phyloP scores from a whole-genome alignment of 2,797 vertebrate genomes.

The Remorina albescens region DNA sequence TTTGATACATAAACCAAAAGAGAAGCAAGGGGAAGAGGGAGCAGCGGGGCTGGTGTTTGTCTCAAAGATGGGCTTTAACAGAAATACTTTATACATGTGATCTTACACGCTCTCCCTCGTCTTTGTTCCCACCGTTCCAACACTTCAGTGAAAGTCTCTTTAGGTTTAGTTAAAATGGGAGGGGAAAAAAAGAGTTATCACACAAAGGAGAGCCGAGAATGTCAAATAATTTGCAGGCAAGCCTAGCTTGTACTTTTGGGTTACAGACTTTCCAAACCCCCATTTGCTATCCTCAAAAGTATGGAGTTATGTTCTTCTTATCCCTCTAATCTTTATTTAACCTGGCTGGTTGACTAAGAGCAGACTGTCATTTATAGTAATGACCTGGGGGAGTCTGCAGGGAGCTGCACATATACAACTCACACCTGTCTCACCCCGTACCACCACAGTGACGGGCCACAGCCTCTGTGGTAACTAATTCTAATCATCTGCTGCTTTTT shows the following conservation, averaged over 20 bases:
- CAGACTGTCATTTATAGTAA: slow-evolving; percentile 69
- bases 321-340: slow-evolving; percentile 78
- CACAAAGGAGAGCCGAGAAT: slow-evolving; percentile 12
- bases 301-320: slow-evolving; percentile 67
- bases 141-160: slow-evolving; percentile 63
- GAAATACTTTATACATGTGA: slow-evolving; percentile 75
- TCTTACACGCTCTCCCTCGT: slow-evolving; percentile 68
- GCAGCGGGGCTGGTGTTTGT: slow-evolving; percentile 67
- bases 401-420: slow-evolving; percentile 25
- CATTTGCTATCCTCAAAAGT: slow-evolving; percentile 72
- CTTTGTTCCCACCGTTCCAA: slow-evolving; percentile 63
- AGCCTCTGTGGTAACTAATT: slow-evolving; percentile 5
- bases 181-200: slow-evolving; percentile 28
- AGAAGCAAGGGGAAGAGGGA: slow-evolving; percentile 45
- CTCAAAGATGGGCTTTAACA: slow-evolving; percentile 75
- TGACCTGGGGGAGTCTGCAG: slow-evolving; percentile 59
- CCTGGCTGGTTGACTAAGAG: slow-evolving; percentile 66
- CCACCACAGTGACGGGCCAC: background rate
- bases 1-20: slow-evolving; percentile 75
- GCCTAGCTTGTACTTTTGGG: slow-evolving; percentile 47
- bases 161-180: slow-evolving; percentile 64
- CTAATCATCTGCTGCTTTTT: slow-evolving; percentile 8
- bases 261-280: slow-evolving; percentile 65
- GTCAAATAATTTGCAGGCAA: slow-evolving; percentile 61
- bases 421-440: slow-evolving; percentile 53